Percentiles rank a stretch among this genome's conserved stretches.
Evolutionary conservation across 1,140 invertebrate genomes (phyloP).

Genomic region (Danaus plexippus): DNA sequence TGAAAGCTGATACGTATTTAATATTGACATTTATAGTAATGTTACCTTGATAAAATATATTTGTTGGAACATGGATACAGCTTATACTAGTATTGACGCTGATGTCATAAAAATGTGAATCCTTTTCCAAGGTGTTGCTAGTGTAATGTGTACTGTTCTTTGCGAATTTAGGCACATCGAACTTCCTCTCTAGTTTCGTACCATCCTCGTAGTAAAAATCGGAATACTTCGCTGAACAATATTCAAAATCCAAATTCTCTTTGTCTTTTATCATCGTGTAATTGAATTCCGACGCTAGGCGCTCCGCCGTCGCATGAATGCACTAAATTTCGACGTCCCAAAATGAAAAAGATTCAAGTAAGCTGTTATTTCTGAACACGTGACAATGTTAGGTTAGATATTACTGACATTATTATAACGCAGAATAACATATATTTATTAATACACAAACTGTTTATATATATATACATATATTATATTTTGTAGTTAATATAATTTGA

Average conservation of each 20-base stretch:
- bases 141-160: conserved; percentile 63
- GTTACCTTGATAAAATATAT: conserved; percentile 89
- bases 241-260: conserved; percentile 64
- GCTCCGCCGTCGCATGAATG: conserved; percentile 79
- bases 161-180: conserved; percentile 41
- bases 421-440: no score
- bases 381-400: no score
- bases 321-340: conserved; percentile 66
- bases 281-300: conserved; percentile 74
- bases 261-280: conserved; percentile 52
- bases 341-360: no score
- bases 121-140: conserved; percentile 75
- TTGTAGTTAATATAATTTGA: no score
- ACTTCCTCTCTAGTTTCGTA: conserved; percentile 18
- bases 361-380: no score
- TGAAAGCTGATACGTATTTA: not conserved
- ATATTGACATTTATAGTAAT: no score
- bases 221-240: conserved; percentile 83
- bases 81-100: conserved; percentile 87
- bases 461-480: no score
- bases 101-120: conserved; percentile 89
- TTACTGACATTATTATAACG: no score
- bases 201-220: conserved; percentile 45
- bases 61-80: conserved; percentile 94
- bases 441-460: no score